A percentile compares a stretch with the other conserved stretches of the same genome.
Evolutionary conservation across 2,888 invertebrate species (phyloP).

Genomic region (Cantharis lateralis): DNA sequence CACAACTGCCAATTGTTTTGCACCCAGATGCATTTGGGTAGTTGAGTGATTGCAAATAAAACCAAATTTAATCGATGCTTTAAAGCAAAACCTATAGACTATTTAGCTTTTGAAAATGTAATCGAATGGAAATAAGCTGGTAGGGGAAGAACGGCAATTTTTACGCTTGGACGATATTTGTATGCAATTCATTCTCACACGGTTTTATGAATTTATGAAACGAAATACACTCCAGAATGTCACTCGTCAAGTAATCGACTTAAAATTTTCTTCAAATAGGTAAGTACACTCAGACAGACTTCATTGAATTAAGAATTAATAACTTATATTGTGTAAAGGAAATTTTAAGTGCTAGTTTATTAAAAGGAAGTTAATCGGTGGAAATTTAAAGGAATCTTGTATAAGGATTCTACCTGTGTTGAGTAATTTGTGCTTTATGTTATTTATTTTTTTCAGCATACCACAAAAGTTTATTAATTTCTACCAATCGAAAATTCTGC

Average conservation of each 20-base stretch:
- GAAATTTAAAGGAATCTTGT: background rate
- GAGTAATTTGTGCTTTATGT: background rate
- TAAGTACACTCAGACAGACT: background rate
- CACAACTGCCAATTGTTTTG: conserved; percentile 8
- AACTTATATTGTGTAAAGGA: background rate
- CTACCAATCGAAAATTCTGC: too few species aligned
- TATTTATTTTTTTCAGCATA: too few species aligned
- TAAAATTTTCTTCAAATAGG: background rate
- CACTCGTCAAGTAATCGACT: conserved; percentile 11
- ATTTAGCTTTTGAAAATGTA: conserved; percentile 18
- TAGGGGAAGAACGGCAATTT: conserved; percentile 25
- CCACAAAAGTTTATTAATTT: too few species aligned
- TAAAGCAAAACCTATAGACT: conserved; percentile 18
- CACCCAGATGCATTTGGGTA: conserved; percentile 25
- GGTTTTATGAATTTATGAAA: conserved; percentile 8
- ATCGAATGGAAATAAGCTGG: conserved; percentile 25
- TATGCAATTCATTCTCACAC: conserved; percentile 25
- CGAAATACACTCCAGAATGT: background rate
- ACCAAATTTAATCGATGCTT: conserved; percentile 21
- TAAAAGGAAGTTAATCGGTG: background rate
- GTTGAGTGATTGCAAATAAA: conserved; percentile 25
- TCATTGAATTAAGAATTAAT: background rate
- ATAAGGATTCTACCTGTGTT: background rate
- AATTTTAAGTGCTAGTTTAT: background rate
- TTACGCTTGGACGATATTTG: conserved; percentile 16